These are phyloP conservation scores for Mamestra configurata DNA, from an alignment of 1,140 invertebrate genomes.

Conservation along the genomic window DNA sequence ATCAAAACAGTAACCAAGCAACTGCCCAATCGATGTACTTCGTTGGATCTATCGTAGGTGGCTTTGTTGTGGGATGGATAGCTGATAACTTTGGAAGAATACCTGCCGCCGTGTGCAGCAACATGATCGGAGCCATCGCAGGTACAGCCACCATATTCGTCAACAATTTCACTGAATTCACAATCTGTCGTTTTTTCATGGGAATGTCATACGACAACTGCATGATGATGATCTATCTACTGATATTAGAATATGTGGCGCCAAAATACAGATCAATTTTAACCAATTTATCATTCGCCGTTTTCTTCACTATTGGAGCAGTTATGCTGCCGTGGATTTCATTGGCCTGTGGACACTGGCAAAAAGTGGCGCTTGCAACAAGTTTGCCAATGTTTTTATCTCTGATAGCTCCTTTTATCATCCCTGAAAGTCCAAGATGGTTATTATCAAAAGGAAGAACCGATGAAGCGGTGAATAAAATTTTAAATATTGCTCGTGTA, in stretches of 20 bases:
- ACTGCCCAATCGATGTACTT: constrained; percentile 91
- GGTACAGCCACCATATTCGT: constrained; percentile 90
- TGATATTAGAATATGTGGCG: constrained; percentile 90
- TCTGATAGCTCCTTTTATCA: constrained; percentile 86
- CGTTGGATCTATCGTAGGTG: constrained; percentile 91
- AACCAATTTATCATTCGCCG: constrained; percentile 89
- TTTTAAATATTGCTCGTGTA: constrained; percentile 72
- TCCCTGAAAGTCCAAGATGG: constrained; percentile 93
- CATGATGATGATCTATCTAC: constrained; percentile 91
- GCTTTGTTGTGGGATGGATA: constrained; percentile 90
- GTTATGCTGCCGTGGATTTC: constrained; percentile 90
- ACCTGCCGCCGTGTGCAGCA: constrained; percentile 90
- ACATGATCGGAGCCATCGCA: constrained; percentile 89
- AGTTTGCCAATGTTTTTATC: constrained; percentile 80
- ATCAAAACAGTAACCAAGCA: constrained; percentile 89
- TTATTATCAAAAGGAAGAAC: constrained; percentile 90
- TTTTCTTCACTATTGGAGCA: constrained; percentile 90
- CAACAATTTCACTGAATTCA: constrained; percentile 89
- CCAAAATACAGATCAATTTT: constrained; percentile 89
- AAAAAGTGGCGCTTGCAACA: constrained; percentile 89
- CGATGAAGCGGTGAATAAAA: constrained; percentile 90
- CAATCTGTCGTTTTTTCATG: constrained; percentile 89
- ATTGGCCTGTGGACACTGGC: constrained; percentile 91
- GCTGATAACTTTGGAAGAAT: constrained; percentile 91
- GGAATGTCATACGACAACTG: constrained; percentile 94